Percentiles rank a stretch among this genome's conserved stretches.
Conservation (phyloP, 2,113 vertebrate genomes). For the Callaeas wilsoni region DNA sequence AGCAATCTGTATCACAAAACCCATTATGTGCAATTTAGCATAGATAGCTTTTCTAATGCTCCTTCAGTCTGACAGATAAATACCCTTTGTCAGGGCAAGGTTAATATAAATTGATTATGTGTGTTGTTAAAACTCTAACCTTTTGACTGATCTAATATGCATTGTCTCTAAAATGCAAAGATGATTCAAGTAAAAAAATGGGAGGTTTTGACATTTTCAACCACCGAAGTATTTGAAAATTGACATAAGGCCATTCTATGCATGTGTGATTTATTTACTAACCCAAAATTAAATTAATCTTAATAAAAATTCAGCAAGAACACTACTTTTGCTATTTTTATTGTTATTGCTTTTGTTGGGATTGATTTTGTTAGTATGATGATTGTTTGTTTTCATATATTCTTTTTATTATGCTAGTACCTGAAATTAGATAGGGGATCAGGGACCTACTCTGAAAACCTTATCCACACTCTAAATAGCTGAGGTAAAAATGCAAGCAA, state of each 20-base stretch:
- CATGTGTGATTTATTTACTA: neutral
- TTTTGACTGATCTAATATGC: neutral
- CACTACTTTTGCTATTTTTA: neutral
- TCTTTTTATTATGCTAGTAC: neutral
- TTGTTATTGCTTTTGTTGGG: neutral
- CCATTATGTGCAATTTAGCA: neutral
- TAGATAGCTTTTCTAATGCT: neutral
- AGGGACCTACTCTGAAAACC: neutral
- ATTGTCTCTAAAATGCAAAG: neutral
- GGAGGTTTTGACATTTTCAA: neutral
- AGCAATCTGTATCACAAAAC: neutral
- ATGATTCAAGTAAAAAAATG: neutral
- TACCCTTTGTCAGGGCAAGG: neutral
- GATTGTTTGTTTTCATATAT: neutral
- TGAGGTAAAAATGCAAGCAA: neutral
- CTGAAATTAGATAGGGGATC: neutral
- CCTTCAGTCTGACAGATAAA: neutral
- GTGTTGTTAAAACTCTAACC: neutral
- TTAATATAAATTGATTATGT: neutral
- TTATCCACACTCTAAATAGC: neutral
- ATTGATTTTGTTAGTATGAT: neutral
- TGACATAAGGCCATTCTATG: neutral
- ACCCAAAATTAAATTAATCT: neutral
- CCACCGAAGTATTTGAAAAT: neutral
- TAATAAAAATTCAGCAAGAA: neutral